Base-by-base conservation (phyloP, 2,888 invertebrate species). In the Phasia obesa region DNA sequence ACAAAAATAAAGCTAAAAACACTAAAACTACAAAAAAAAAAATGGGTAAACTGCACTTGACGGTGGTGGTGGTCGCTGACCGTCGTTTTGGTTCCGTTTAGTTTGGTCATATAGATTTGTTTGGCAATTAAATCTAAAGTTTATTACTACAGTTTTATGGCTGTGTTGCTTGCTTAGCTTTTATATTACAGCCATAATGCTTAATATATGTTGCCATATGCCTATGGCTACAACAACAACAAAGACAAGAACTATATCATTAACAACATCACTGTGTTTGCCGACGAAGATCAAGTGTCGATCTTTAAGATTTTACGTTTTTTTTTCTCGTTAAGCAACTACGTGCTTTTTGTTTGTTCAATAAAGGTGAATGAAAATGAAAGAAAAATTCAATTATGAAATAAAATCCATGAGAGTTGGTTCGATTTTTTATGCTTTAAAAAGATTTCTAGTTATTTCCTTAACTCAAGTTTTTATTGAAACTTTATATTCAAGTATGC, bases 111-210 rank as follows among this genome's bases (percentile, higher is more conserved):
- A 78, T 38, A 57, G 82, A 74, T 78, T 78, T 74, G 78, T 78
- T 75, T 78, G 74, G 74, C 70, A 83, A 83, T 83, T 75, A 83
- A 79, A 79, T 64, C 70, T 75, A 60, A 42, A 75, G 74, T 83
- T 83, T 83, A 82, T 78, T 74, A 47, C 70, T 25, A 67, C 57
- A 73, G 44, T n/a, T 65, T 70, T 55, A 35, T 47, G 55, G 31
- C n/a, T 25, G 51, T 47, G 38, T 19, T 73, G 44, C 4, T 51
- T 38, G 53, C 23, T 60, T 42, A 42, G 27, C n/a, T 21, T 44
- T 42, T 60, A 51, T 31, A 59, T 44, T 51, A 51, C 23, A 27
- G 35, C 13, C 25, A 51, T 38, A 57, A 57, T 19, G 17, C 31
- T 0, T 49, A 70, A 53, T 35, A 60, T 38, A 38, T 57, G 25